Percentiles rank a stretch among this genome's conserved stretches.
Conservation (phyloP, 1,140 invertebrate genomes). For the Nephila pilipes region DNA sequence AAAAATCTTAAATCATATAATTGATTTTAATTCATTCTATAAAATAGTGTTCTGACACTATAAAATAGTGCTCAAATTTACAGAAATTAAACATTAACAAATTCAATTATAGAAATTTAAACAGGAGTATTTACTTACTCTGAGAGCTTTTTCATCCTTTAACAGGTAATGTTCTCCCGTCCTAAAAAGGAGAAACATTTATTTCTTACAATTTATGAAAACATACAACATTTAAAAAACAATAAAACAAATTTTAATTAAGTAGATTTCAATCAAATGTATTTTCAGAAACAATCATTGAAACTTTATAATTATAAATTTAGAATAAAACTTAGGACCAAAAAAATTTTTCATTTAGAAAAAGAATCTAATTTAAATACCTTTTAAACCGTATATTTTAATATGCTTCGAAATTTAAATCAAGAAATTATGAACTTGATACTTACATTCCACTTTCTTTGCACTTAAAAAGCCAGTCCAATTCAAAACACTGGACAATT, state of each 20-base stretch:
- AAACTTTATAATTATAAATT: no score
- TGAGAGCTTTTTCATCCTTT: slow-evolving; percentile 45
- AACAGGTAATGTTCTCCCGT: slow-evolving; percentile 72
- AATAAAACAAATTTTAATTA: no score
- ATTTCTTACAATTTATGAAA: neutral
- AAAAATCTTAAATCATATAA: no score
- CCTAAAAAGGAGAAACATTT: slow-evolving; percentile 18
- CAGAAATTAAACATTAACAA: no score
- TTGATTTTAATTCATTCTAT: neutral
- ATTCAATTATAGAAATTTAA: neutral
- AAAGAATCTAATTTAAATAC: neutral
- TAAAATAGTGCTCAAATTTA: no score
- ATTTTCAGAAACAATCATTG: no score
- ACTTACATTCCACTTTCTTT: slow-evolving; percentile 73
- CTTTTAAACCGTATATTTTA: neutral
- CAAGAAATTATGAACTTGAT: neutral
- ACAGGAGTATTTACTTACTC: slow-evolving; percentile 3
- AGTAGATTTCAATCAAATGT: no score
- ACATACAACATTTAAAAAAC: neutral
- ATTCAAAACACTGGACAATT: slow-evolving; percentile 80
- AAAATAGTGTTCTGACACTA: neutral
- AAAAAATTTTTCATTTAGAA: neutral
- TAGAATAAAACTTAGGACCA: neutral
- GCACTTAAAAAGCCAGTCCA: slow-evolving; percentile 78
- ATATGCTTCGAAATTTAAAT: neutral